A percentile compares a stretch with the other conserved stretches of the same genome.
phyloP scores from a whole-genome alignment of 2,113 vertebrate species.

The Cyprinus carpio region DNA sequence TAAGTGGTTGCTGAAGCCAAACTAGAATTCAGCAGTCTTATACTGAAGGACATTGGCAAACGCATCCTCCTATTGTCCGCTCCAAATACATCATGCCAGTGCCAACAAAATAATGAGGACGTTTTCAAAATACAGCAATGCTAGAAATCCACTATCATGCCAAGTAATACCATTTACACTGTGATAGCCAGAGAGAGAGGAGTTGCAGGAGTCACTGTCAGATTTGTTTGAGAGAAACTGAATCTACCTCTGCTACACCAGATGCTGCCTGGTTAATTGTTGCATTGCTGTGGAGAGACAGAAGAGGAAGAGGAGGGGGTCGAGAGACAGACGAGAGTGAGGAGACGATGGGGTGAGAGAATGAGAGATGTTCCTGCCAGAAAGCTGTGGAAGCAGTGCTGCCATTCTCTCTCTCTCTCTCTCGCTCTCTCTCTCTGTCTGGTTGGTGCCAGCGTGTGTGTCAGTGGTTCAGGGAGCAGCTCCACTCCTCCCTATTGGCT shows the following conservation, averaged over 20 bases:
- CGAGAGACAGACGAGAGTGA: not conserved
- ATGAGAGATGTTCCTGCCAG: conserved; percentile 33
- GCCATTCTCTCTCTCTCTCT: not conserved
- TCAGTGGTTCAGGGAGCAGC: conserved; percentile 42
- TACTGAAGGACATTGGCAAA: conserved; percentile 17
- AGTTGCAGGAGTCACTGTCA: conserved; percentile 23
- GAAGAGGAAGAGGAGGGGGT: conserved; percentile 2
- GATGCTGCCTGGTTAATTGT: conserved; percentile 44
- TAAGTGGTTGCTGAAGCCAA: not conserved
- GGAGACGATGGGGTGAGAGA: not conserved
- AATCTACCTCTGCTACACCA: conserved; percentile 28
- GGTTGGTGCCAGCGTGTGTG: conserved; percentile 39
- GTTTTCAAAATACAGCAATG: conserved; percentile 22
- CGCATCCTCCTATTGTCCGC: conserved; percentile 12
- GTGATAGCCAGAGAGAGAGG: conserved; percentile 3
- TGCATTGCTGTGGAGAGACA: conserved; percentile 33
- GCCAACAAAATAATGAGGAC: conserved; percentile 31
- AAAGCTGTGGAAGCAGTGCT: not conserved
- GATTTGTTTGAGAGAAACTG: conserved; percentile 39
- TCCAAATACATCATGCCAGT: conserved; percentile 21
- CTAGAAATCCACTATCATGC: conserved; percentile 19
- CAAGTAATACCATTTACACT: conserved; percentile 44
- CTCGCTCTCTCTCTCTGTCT: not conserved
- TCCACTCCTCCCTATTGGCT: conserved; percentile 47
- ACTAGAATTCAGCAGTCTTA: not conserved